Percentiles rank a stretch among this genome's conserved stretches.
These are phyloP conservation scores for Cerastis rubricosa DNA, from an alignment of 2,888 invertebrate genomes.

Conservation along the genomic window DNA sequence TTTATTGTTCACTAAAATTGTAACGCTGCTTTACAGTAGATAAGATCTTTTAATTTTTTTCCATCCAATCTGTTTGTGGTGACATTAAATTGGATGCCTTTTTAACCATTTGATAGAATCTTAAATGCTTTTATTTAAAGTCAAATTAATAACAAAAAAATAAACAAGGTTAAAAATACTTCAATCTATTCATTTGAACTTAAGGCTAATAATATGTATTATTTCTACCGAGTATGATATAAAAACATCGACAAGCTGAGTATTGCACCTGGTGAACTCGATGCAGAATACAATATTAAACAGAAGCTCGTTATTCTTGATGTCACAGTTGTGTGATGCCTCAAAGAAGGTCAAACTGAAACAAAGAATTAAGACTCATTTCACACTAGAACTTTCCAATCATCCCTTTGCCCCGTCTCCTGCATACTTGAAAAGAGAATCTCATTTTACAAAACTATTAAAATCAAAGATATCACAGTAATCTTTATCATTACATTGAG, in stretches of 20 bases:
- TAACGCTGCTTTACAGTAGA: not conserved
- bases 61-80: constrained; percentile 17
- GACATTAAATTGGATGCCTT: not conserved
- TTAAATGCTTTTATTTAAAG: constrained; percentile 9
- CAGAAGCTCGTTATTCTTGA: not conserved
- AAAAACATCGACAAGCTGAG: not conserved
- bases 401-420: not conserved
- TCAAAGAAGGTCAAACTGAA: constrained; percentile 66
- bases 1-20: constrained; percentile 1
- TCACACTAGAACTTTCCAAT: not conserved
- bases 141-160: not conserved
- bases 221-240: not conserved
- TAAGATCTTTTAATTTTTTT: constrained; percentile 29
- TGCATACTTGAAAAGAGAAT: not conserved
- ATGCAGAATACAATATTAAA: constrained; percentile 2
- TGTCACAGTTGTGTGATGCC: not conserved
- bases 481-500: no score
- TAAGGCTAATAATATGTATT: not conserved
- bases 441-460: not conserved
- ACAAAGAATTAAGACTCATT: constrained; percentile 34
- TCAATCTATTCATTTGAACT: constrained; percentile 3
- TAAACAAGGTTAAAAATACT: not conserved
- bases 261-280: not conserved
- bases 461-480: not conserved
- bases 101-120: constrained; percentile 22